Evolutionary conservation across 2,797 vertebrate species (phyloP).

Genomic region (Garrulus glandarius): DNA sequence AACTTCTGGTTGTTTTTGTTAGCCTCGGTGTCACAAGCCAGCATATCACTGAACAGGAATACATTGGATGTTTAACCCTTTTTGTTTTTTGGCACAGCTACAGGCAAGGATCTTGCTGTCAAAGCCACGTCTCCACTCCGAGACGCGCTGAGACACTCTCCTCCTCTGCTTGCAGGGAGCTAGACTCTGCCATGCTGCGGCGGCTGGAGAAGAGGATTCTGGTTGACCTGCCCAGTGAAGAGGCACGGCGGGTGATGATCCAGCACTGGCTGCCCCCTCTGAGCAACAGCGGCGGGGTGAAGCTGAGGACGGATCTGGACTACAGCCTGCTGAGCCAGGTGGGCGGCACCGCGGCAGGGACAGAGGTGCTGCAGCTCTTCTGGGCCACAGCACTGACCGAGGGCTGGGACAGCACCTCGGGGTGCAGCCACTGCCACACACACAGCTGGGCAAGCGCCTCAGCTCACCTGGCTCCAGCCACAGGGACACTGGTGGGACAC

Average conservation of each 20-base stretch:
- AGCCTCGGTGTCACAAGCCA: not conserved
- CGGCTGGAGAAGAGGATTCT: slow-evolving; percentile 94
- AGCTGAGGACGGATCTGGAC: slow-evolving; percentile 83
- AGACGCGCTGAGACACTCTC: accelerated
- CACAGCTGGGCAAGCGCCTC: not conserved
- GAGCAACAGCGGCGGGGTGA: slow-evolving; percentile 77
- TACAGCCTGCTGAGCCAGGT: slow-evolving; percentile 85
- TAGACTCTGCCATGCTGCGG: slow-evolving; percentile 91
- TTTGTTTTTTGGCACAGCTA: not conserved
- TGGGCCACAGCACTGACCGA: accelerated
- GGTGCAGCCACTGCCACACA: accelerated
- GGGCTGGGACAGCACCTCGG: not conserved
- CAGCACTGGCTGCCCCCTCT: slow-evolving; percentile 90
- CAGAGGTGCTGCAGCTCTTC: accelerated
- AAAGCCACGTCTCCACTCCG: accelerated
- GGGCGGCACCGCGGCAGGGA: not conserved
- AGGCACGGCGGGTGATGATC: slow-evolving; percentile 88
- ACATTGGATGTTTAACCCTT: not conserved
- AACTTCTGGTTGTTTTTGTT: not conserved
- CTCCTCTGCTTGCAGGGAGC: slow-evolving; percentile 81
- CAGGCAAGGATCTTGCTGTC: not conserved
- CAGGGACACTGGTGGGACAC: accelerated
- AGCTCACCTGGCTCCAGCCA: not conserved
- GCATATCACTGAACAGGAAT: accelerated
- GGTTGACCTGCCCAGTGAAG: slow-evolving; percentile 84